Evolutionary conservation across 2,888 invertebrate genomes (phyloP).

Genomic region (Hirtodrosophila cameraria): DNA sequence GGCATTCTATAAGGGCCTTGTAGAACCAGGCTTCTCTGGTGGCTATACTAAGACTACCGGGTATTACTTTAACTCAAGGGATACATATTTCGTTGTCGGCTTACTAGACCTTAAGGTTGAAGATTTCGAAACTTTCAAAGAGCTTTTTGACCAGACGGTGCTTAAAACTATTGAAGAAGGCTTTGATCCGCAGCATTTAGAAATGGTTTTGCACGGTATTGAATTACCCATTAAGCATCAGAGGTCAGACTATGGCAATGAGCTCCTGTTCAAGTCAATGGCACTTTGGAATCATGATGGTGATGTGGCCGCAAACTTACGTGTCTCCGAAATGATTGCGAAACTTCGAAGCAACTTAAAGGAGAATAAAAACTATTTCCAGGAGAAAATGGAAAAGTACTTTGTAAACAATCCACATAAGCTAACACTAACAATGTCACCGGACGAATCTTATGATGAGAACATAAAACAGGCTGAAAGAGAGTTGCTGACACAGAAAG

Average conservation of each 20-base stretch:
- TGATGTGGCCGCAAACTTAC: slow-evolving; percentile 88
- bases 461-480: slow-evolving; percentile 88
- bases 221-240: slow-evolving; percentile 95
- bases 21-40: slow-evolving; percentile 95
- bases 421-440: slow-evolving; percentile 92
- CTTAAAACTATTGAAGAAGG: slow-evolving; percentile 89
- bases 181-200: slow-evolving; percentile 92
- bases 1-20: slow-evolving; percentile 94
- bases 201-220: slow-evolving; percentile 93
- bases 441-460: slow-evolving; percentile 90
- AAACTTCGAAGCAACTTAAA: slow-evolving; percentile 87
- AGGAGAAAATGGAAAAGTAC: slow-evolving; percentile 89
- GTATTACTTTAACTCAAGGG: slow-evolving; percentile 87
- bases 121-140: slow-evolving; percentile 89
- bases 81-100: slow-evolving; percentile 93
- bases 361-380: slow-evolving; percentile 88
- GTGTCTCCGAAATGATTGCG: slow-evolving; percentile 89
- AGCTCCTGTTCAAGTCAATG: slow-evolving; percentile 90
- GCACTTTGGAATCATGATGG: slow-evolving; percentile 95
- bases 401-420: slow-evolving; percentile 92
- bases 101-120: slow-evolving; percentile 90
- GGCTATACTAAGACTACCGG: slow-evolving; percentile 93
- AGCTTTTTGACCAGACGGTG: slow-evolving; percentile 90
- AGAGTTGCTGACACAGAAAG: slow-evolving; percentile 87
- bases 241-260: slow-evolving; percentile 93